Percentiles rank a stretch among this genome's conserved stretches.
These are phyloP conservation scores for Acromyrmex charruanus DNA, from an alignment of 1,140 invertebrate species.

Conservation along the genomic window DNA sequence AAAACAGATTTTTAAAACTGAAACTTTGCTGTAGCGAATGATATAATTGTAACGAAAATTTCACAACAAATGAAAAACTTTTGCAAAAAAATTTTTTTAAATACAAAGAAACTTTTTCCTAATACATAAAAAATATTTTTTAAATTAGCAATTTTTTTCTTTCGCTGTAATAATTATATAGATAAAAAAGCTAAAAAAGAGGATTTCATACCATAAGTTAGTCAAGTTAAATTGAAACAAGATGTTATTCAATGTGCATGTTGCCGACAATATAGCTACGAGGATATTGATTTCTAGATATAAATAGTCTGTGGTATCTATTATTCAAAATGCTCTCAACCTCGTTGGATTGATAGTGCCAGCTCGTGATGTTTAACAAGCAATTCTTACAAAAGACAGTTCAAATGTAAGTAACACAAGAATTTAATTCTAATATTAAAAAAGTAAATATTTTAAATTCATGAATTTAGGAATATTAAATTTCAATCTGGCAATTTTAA, in stretches of 20 bases:
- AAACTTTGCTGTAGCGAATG: no score
- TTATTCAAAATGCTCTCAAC: constrained; percentile 78
- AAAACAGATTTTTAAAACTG: no score
- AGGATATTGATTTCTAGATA: constrained; percentile 78
- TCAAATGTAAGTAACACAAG: not conserved
- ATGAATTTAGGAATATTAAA: not conserved
- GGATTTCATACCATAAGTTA: not conserved
- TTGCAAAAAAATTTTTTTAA: no score
- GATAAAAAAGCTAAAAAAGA: not conserved
- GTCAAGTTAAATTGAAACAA: constrained; percentile 32
- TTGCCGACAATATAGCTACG: constrained; percentile 67
- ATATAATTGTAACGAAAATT: no score
- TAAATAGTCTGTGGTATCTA: constrained; percentile 79
- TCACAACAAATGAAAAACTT: no score
- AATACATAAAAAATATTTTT: constrained; percentile 11
- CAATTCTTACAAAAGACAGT: not conserved
- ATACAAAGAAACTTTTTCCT: no score
- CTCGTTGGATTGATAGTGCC: constrained; percentile 51
- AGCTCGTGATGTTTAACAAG: constrained; percentile 34
- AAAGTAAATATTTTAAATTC: not conserved
- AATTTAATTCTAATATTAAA: constrained; percentile 3
- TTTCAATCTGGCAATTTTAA: constrained; percentile 3
- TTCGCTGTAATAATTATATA: not conserved
- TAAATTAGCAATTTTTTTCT: not conserved
- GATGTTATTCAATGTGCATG: constrained; percentile 45